Percentiles rank a stretch among this genome's conserved stretches.
These are phyloP conservation scores for Diarsia rubi DNA, from an alignment of 2,888 invertebrate species.

Conservation along the genomic window DNA sequence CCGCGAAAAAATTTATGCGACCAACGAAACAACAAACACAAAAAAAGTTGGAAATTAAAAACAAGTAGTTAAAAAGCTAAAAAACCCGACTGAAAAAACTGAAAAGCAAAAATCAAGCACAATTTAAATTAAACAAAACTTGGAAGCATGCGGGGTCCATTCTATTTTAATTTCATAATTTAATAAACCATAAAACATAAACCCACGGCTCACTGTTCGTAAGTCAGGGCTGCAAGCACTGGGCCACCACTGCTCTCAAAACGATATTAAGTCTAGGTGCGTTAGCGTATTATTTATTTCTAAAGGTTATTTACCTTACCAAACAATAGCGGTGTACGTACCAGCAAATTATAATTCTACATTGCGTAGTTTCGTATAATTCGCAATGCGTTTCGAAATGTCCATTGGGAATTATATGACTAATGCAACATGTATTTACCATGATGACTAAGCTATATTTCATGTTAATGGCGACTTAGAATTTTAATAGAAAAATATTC, in stretches of 20 bases:
- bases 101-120: no score
- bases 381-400: conserved; percentile 22
- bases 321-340: conserved; percentile 22
- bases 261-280: conserved; percentile 8
- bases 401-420: conserved; percentile 19
- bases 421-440: conserved; percentile 33
- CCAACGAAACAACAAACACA: no score
- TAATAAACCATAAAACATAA: no score
- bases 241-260: background rate
- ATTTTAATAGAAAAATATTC: background rate
- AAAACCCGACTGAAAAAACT: no score
- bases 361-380: conserved; percentile 30
- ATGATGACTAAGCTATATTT: conserved; percentile 22
- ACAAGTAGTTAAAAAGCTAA: no score
- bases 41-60: no score
- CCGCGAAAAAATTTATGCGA: no score
- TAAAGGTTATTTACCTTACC: conserved; percentile 26
- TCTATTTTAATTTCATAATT: no score
- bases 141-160: no score
- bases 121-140: no score
- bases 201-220: no score
- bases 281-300: conserved; percentile 12
- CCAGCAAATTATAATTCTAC: conserved; percentile 27
- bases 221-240: no score
- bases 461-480: background rate